Conservation (phyloP, 2,888 invertebrate species). For the Rhopalosiphum nymphaeae region DNA sequence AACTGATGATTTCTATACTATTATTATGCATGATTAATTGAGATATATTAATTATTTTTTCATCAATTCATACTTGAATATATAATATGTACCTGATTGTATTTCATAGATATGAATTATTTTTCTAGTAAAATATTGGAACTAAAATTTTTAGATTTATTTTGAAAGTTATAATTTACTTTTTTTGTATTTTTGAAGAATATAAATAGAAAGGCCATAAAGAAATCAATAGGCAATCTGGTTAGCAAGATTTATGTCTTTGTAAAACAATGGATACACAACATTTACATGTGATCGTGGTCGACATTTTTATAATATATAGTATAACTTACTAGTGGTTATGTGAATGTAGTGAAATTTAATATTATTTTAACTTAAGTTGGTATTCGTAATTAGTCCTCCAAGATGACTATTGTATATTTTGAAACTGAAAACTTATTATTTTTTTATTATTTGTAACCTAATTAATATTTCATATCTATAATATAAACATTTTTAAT, state of each 20-base stretch:
- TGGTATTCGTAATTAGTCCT: slow-evolving; percentile 54
- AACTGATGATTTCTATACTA: neutral
- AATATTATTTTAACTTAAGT: slow-evolving; percentile 57
- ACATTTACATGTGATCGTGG: slow-evolving; percentile 46
- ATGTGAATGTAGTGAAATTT: slow-evolving; percentile 22
- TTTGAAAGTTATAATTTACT: neutral
- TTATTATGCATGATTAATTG: neutral
- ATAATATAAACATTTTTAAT: neutral
- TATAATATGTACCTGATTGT: neutral
- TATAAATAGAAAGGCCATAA: neutral
- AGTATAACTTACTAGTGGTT: slow-evolving; percentile 39
- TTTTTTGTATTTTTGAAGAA: neutral
- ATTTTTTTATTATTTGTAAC: slow-evolving; percentile 19
- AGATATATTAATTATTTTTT: neutral
- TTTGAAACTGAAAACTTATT: neutral
- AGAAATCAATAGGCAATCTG: slow-evolving; percentile 43
- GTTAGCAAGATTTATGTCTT: slow-evolving; percentile 54
- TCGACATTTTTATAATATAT: neutral
- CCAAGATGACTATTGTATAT: slow-evolving; percentile 43
- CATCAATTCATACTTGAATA: neutral
- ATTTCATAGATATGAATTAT: neutral
- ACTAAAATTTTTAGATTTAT: neutral
- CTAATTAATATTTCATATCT: neutral
- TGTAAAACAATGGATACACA: slow-evolving; percentile 46
- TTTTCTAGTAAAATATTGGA: neutral